phyloP scores from a whole-genome alignment of 2,888 invertebrate genomes.

The Lottia gigantea region DNA sequence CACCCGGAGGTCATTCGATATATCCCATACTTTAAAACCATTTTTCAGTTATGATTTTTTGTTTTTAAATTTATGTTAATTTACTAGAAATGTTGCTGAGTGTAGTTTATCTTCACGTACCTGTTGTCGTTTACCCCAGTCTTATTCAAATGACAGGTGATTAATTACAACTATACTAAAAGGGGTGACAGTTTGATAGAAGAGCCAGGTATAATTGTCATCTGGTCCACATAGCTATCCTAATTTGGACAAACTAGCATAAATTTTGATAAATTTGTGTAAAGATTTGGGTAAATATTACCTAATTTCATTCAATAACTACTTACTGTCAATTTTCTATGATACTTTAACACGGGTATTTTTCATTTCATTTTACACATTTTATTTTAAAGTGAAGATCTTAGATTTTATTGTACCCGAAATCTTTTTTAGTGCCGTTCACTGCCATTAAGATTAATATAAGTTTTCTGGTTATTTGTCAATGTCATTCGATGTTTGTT shows the following conservation, averaged over 20 bases:
- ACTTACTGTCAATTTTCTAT: background rate
- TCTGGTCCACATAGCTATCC: background rate
- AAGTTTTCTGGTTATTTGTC: no score
- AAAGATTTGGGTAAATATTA: background rate
- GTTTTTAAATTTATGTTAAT: no score
- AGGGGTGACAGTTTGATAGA: slow-evolving; percentile 10
- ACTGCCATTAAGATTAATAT: no score
- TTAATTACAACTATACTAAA: background rate
- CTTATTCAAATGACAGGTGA: background rate
- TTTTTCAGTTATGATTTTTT: no score
- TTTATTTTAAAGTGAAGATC: no score
- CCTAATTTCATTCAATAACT: background rate
- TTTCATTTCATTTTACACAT: no score
- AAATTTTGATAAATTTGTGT: slow-evolving; percentile 5
- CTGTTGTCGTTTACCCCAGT: background rate
- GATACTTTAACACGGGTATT: background rate
- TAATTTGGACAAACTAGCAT: slow-evolving; percentile 6
- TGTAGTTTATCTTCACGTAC: background rate
- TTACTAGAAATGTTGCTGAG: no score
- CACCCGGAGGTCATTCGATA: no score
- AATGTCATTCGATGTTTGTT: no score
- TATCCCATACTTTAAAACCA: no score
- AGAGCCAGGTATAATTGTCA: slow-evolving; percentile 4
- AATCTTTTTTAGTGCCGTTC: no score
- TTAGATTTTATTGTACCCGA: no score